Percentiles rank a stretch among this genome's conserved stretches.
Evolutionary conservation across 1,140 invertebrate genomes (phyloP).

Genomic region (Thereuonema tuberculata): DNA sequence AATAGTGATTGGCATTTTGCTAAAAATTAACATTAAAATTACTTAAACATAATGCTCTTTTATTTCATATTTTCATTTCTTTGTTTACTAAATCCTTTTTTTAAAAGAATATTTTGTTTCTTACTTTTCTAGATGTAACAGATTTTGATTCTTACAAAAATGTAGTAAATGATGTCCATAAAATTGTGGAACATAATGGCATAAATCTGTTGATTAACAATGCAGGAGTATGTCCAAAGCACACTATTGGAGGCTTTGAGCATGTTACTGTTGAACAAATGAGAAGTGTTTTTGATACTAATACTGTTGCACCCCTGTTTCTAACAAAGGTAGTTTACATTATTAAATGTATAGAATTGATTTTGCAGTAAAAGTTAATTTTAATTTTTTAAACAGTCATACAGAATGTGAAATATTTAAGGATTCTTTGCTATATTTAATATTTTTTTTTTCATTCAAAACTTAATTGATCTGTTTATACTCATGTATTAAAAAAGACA

Average conservation of each 20-base stretch:
- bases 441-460: too few relatives aligned
- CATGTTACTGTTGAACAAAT: constrained; percentile 58
- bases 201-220: constrained; percentile 76
- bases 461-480: too few relatives aligned
- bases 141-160: constrained; percentile 16
- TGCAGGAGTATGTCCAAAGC: constrained; percentile 61
- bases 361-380: background rate
- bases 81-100: background rate
- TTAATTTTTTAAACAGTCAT: background rate
- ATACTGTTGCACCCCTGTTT: constrained; percentile 67
- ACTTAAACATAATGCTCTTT: background rate
- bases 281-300: constrained; percentile 50
- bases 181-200: constrained; percentile 45
- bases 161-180: constrained; percentile 13
- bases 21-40: background rate
- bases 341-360: constrained; percentile 3
- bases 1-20: background rate
- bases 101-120: background rate
- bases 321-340: constrained; percentile 50
- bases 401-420: too few relatives aligned
- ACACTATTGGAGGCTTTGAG: constrained; percentile 49
- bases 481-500: too few relatives aligned
- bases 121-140: constrained; percentile 12
- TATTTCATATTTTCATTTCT: background rate
- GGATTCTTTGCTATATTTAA: too few relatives aligned